A percentile compares a stretch with the other conserved stretches of the same genome.
Evolutionary conservation across 2,888 invertebrate species (phyloP).

Genomic region (Pycnomerus fuliginosus): DNA sequence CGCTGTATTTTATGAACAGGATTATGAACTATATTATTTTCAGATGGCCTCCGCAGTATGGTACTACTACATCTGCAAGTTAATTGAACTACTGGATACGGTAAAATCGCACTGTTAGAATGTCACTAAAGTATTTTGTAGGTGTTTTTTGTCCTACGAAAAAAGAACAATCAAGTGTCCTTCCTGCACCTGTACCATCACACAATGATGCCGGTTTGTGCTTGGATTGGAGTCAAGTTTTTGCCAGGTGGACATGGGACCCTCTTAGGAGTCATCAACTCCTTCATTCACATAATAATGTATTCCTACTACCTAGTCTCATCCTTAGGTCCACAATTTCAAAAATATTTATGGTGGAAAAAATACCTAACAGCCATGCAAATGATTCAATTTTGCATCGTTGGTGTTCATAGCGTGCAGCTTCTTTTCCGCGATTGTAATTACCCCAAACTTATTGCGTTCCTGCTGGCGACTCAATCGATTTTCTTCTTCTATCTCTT

Average conservation of each 20-base stretch:
- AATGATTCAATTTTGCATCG: slow-evolving; percentile 83
- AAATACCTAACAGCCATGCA: slow-evolving; percentile 87
- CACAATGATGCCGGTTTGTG: slow-evolving; percentile 58
- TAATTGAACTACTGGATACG: slow-evolving; percentile 59
- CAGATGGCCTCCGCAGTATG: slow-evolving; percentile 51
- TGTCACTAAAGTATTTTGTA: slow-evolving; percentile 22
- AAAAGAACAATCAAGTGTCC: slow-evolving; percentile 67
- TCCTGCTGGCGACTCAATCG: slow-evolving; percentile 66
- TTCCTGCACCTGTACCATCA: slow-evolving; percentile 71
- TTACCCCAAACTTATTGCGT: slow-evolving; percentile 69
- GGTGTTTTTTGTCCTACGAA: slow-evolving; percentile 67
- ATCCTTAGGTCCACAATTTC: slow-evolving; percentile 83
- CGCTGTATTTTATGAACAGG: too few species aligned
- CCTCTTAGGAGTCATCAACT: slow-evolving; percentile 77
- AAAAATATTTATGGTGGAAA: slow-evolving; percentile 93
- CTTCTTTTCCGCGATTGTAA: slow-evolving; percentile 65
- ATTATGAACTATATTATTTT: too few species aligned
- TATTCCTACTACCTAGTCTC: slow-evolving; percentile 89
- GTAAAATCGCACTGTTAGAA: slow-evolving; percentile 36
- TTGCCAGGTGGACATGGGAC: slow-evolving; percentile 78
- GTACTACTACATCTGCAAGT: slow-evolving; percentile 57
- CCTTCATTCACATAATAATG: slow-evolving; percentile 94
- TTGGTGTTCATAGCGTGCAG: slow-evolving; percentile 70
- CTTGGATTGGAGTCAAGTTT: slow-evolving; percentile 58
- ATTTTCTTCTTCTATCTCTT: slow-evolving; percentile 75